Percentiles rank a stretch among this genome's conserved stretches.
Evolutionary conservation across 1,140 invertebrate genomes (phyloP).

Genomic region (Pseudomyrmex cubaensis): DNA sequence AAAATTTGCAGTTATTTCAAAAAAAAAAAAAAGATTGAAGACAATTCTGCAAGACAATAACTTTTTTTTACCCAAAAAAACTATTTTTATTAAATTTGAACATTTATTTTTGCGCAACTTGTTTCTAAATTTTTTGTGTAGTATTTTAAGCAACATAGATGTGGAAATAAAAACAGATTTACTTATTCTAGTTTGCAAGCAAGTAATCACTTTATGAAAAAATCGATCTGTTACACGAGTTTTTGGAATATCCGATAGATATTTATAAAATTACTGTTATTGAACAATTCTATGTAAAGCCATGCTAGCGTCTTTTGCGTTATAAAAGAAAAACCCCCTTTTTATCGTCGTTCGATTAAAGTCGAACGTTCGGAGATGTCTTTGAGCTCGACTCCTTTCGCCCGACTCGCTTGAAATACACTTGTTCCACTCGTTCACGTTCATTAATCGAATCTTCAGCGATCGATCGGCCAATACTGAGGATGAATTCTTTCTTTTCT

Average conservation of each 20-base stretch:
- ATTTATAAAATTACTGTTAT: conserved; percentile 47
- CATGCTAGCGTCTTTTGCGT: conserved; percentile 7
- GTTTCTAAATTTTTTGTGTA: background rate
- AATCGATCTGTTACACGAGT: background rate
- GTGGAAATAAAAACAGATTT: background rate
- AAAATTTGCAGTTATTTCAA: background rate
- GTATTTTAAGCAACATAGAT: background rate
- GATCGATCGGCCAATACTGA: conserved; percentile 15
- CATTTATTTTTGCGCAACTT: background rate
- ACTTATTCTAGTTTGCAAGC: background rate
- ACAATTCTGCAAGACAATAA: no score
- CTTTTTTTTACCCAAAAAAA: no score
- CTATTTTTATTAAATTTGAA: background rate
- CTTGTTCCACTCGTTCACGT: conserved; percentile 39
- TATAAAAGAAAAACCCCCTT: conserved; percentile 44
- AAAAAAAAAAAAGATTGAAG: no score
- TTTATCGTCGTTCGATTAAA: conserved; percentile 46
- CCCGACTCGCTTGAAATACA: conserved; percentile 29
- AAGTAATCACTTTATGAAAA: background rate
- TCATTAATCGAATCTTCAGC: conserved; percentile 46
- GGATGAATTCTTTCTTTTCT: conserved; percentile 21
- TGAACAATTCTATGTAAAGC: conserved; percentile 37
- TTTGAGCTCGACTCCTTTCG: conserved; percentile 19
- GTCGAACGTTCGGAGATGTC: conserved; percentile 20
- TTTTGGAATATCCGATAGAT: conserved; percentile 20